phyloP scores from a whole-genome alignment of 2,888 invertebrate species.

The Lampropteryx suffumata region DNA sequence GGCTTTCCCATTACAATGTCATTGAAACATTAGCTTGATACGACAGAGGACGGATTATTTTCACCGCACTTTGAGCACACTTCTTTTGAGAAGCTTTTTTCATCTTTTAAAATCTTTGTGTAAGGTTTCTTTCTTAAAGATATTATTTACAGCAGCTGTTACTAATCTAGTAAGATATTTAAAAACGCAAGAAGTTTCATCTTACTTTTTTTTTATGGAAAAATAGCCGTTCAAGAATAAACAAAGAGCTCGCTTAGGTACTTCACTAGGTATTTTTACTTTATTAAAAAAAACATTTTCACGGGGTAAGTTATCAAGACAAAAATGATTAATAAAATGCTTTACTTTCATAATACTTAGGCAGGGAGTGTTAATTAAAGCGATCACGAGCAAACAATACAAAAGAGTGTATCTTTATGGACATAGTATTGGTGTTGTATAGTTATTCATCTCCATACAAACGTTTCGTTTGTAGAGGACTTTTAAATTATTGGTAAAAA shows the following conservation, averaged over 20 bases:
- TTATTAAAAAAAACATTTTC: not conserved
- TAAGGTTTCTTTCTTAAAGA: not conserved
- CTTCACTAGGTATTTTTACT: too few species aligned
- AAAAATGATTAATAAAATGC: constrained; percentile 29
- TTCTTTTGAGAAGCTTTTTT: not conserved
- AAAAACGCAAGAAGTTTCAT: too few species aligned
- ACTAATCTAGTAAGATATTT: too few species aligned
- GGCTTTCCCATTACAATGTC: constrained; percentile 33
- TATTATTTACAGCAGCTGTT: too few species aligned
- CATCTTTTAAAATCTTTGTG: not conserved
- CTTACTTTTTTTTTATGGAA: too few species aligned
- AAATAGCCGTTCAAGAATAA: too few species aligned
- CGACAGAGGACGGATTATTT: constrained; percentile 20
- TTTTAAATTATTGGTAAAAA: too few species aligned
- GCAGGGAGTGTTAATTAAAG: constrained; percentile 47
- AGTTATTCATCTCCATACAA: constrained; percentile 14
- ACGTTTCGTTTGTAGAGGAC: too few species aligned
- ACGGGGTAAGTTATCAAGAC: not conserved
- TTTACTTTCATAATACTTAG: constrained; percentile 32
- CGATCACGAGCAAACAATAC: constrained; percentile 50
- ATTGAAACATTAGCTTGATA: constrained; percentile 36
- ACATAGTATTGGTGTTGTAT: constrained; percentile 3
- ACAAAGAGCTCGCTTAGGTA: too few species aligned
- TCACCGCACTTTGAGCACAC: constrained; percentile 1
- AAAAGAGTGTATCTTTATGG: constrained; percentile 50